Evolutionary conservation across 2,888 invertebrate genomes (phyloP).

Genomic region (Oligia fasciuncula): DNA sequence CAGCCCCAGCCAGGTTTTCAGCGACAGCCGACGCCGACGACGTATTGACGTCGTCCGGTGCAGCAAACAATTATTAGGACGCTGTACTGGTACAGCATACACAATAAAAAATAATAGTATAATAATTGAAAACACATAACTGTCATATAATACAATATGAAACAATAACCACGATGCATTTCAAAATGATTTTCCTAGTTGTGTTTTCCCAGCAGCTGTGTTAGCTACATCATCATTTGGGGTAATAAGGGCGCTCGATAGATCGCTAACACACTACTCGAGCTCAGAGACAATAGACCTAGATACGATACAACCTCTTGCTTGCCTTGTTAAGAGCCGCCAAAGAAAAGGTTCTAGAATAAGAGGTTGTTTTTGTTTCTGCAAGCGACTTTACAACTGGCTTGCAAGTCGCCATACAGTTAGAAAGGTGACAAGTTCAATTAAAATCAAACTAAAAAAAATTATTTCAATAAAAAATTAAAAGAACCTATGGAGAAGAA

Average conservation of each 20-base stretch:
- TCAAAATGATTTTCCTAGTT: neutral
- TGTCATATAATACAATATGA: neutral
- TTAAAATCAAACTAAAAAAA: too few species aligned
- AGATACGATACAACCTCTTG: constrained; percentile 46
- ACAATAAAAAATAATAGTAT: too few species aligned
- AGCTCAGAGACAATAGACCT: constrained; percentile 57
- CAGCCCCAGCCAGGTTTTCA: too few species aligned
- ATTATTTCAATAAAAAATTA: too few species aligned
- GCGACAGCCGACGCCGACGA: too few species aligned
- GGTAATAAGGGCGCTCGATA: constrained; percentile 53
- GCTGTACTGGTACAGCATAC: too few species aligned
- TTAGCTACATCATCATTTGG: constrained; percentile 29
- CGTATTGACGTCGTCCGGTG: too few species aligned
- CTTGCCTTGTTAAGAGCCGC: constrained; percentile 32
- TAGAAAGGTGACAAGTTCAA: neutral
- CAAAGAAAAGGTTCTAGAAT: constrained; percentile 15
- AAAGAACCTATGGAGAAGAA: too few species aligned
- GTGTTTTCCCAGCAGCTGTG: neutral
- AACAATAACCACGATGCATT: too few species aligned
- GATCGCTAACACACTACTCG: constrained; percentile 61
- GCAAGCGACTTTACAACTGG: neutral
- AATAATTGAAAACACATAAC: neutral
- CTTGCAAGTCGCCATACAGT: neutral
- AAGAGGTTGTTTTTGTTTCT: constrained; percentile 1
- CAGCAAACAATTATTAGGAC: too few species aligned